Conservation (phyloP, 2,113 vertebrate species). For the Peromyscus leucopus region DNA sequence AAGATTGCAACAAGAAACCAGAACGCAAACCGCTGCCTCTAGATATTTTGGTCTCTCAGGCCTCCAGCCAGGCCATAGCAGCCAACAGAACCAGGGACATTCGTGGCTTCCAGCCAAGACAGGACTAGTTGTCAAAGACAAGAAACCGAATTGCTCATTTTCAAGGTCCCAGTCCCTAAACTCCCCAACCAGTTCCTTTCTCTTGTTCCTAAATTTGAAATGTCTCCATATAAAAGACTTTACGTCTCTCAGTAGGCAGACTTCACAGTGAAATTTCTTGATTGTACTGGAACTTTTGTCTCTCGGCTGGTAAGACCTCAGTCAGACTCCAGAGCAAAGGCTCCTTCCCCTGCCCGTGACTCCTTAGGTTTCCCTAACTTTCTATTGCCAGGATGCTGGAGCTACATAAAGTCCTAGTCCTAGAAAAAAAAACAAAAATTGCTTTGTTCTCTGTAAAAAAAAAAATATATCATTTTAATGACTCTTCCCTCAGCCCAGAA, state of each 20-base stretch:
- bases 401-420: neutral
- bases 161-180: neutral
- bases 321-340: neutral
- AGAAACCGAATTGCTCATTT: neutral
- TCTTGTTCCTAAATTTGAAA: neutral
- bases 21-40: neutral
- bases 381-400: neutral
- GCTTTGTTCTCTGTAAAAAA: conserved; percentile 37
- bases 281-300: neutral
- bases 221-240: neutral
- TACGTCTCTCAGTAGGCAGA: neutral
- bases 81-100: neutral
- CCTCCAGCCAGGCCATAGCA: neutral
- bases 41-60: neutral
- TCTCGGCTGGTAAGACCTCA: neutral
- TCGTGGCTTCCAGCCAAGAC: neutral
- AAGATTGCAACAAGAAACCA: neutral
- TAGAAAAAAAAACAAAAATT: neutral
- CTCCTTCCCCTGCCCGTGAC: neutral
- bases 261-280: neutral
- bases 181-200: neutral
- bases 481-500: conserved; percentile 1
- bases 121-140: neutral
- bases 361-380: neutral
- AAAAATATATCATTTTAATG: neutral